phyloP scores from a whole-genome alignment of 2,113 vertebrate species.

The Ailurus styani region DNA sequence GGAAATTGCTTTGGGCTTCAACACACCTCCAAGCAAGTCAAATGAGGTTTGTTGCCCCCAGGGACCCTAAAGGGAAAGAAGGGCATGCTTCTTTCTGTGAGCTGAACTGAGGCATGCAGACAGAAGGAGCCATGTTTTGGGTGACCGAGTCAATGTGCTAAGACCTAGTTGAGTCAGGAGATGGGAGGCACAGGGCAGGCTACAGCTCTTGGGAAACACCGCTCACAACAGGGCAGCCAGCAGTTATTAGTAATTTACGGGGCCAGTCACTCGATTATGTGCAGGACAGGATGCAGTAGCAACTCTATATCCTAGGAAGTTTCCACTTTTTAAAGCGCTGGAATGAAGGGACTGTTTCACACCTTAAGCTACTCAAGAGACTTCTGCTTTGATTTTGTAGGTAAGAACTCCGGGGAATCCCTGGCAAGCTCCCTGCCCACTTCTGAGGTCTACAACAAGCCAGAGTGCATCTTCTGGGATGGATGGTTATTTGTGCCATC shows the following conservation, averaged over 20 bases:
- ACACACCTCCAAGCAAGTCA: background rate
- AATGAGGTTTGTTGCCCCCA: background rate
- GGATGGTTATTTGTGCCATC: fast-evolving
- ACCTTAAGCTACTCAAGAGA: background rate
- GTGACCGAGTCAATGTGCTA: background rate
- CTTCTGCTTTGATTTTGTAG: background rate
- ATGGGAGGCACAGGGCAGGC: background rate
- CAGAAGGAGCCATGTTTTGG: background rate
- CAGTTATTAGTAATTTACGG: no score
- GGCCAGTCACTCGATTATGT: no score
- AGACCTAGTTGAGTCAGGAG: background rate
- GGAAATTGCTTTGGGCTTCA: background rate
- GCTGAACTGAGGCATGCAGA: background rate
- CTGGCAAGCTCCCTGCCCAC: background rate
- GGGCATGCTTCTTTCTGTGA: background rate
- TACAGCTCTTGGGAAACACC: background rate
- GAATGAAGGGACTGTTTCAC: background rate
- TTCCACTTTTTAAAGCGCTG: background rate
- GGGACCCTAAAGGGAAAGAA: background rate
- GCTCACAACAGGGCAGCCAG: background rate
- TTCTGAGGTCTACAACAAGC: background rate
- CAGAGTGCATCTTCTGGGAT: fast-evolving
- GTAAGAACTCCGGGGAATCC: background rate
- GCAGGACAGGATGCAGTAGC: background rate
- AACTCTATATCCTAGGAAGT: background rate